These are phyloP conservation scores for Plectrocnemia conspersa DNA, from an alignment of 1,140 invertebrate species.

Conservation along the genomic window DNA sequence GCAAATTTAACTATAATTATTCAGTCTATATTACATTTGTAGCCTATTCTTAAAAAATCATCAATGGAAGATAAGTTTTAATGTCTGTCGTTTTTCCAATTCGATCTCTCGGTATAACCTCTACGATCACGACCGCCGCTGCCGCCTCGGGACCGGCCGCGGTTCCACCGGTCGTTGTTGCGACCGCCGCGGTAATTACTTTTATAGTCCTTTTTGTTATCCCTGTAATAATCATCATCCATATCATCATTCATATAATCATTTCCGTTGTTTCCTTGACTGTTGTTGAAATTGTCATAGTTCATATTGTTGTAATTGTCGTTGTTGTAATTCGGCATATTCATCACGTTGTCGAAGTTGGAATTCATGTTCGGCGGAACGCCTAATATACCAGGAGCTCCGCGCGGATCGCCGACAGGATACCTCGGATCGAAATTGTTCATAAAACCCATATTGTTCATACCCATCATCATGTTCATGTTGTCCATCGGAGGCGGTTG, in stretches of 20 bases:
- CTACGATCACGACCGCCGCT: conserved; percentile 50
- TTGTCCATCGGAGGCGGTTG: conserved; percentile 41
- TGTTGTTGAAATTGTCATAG: conserved; percentile 35
- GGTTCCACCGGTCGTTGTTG: conserved; percentile 47
- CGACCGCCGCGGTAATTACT: conserved; percentile 42
- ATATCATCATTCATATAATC: conserved; percentile 48
- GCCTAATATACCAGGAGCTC: conserved; percentile 45
- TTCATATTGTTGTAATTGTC: conserved; percentile 20
- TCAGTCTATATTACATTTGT: too few relatives aligned
- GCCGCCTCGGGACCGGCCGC: conserved; percentile 34
- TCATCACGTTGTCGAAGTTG: conserved; percentile 43
- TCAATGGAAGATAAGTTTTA: conserved; percentile 38
- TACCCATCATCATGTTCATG: conserved; percentile 47
- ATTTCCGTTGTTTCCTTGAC: conserved; percentile 39
- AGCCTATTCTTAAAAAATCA: conserved; percentile 17
- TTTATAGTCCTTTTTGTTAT: conserved; percentile 44
- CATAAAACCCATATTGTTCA: conserved; percentile 45
- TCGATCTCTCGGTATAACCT: conserved; percentile 45
- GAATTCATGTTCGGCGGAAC: conserved; percentile 50
- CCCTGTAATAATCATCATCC: conserved; percentile 44
- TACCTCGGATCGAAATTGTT: conserved; percentile 40
- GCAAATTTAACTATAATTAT: too few relatives aligned
- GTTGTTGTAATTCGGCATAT: conserved; percentile 36
- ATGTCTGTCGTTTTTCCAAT: conserved; percentile 50
- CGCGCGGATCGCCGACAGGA: conserved; percentile 40